These are phyloP conservation scores for Penaeus vannamei DNA, from an alignment of 1,140 invertebrate genomes.

Conservation along the genomic window DNA sequence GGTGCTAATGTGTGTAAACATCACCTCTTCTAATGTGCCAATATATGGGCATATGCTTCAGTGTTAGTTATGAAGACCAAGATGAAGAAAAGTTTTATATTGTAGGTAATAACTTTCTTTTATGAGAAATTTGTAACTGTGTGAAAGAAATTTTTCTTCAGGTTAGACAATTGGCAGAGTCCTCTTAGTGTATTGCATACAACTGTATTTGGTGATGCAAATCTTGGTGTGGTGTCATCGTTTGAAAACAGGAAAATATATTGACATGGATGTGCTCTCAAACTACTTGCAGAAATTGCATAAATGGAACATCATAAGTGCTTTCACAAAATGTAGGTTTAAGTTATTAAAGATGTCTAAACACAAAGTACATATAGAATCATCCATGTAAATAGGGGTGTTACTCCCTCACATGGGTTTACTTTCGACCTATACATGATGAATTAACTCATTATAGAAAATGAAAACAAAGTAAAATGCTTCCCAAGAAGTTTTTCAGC, in stretches of 20 bases:
- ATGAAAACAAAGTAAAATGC: slow-evolving; percentile 46
- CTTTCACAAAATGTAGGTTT: slow-evolving; percentile 63
- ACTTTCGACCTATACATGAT: slow-evolving; percentile 25
- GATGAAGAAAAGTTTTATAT: slow-evolving; percentile 4
- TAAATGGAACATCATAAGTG: slow-evolving; percentile 63
- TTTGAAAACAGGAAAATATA: neutral
- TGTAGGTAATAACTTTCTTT: slow-evolving; percentile 8
- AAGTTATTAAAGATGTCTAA: slow-evolving; percentile 59
- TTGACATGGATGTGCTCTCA: slow-evolving; percentile 42
- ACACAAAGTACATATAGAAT: slow-evolving; percentile 63
- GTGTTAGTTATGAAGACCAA: neutral
- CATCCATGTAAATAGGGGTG: slow-evolving; percentile 51
- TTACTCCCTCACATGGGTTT: slow-evolving; percentile 13
- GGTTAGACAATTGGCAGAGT: no score
- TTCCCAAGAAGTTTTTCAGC: slow-evolving; percentile 26
- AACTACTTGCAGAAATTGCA: slow-evolving; percentile 51
- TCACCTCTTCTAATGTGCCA: slow-evolving; percentile 13
- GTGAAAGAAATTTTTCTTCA: slow-evolving; percentile 19
- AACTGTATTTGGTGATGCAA: neutral
- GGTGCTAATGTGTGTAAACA: slow-evolving; percentile 41
- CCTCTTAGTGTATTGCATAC: neutral
- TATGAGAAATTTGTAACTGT: neutral
- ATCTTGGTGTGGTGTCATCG: neutral
- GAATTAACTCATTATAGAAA: slow-evolving; percentile 13
- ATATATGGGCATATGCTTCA: slow-evolving; percentile 32